Evolutionary conservation across 2,113 vertebrate species (phyloP), one percentile per base, ranked within the genome.

Genomic region (Macrotis lagotis): DNA sequence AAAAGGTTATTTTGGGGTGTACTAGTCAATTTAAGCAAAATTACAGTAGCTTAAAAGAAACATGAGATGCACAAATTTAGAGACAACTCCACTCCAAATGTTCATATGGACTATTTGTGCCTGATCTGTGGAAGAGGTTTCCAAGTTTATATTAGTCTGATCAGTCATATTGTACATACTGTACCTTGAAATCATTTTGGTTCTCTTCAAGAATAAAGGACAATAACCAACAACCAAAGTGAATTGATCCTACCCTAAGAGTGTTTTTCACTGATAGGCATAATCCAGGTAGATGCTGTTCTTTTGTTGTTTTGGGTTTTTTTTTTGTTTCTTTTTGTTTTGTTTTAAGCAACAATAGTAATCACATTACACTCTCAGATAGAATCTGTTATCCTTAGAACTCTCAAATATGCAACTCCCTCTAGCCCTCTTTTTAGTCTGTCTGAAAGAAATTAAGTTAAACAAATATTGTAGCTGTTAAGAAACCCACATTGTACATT

Each of bases 381-480:
- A 83, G 37, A 16, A 44, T 8, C 24, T 83, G 37, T 37, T 49
- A 26, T 19, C n/a, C n/a, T 31, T 47, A 25, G 3, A 16, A 16
- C 93, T 90, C 59, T 55, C 83, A 94, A 95, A 95, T 59, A 91
- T 26, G 24, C 89, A 47, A 51, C 48, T 95, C 50, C 90, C n/a
- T 44, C n/a, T n/a, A 83, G n/a, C 19, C 66, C 31, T 44, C 92
- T 49, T 90, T 28, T 31, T 92, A 53, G 91, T 8, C 22, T 3
- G 31, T 89, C 92, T 37, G 24, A 92, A 88, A 74, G 28, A 95
- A 93, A 4, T 51, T 92, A 93, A 55, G 51, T 26, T 25, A 74
- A 89, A 88, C 51, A 91, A 95, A 88, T 90, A n/a, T 92, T 95
- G 92, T 95, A 92, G 49, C 94, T 95, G 91, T 95, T 91, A 88